Evolutionary conservation across 2,888 invertebrate genomes (phyloP).

Genomic region (Erebia aethiops): DNA sequence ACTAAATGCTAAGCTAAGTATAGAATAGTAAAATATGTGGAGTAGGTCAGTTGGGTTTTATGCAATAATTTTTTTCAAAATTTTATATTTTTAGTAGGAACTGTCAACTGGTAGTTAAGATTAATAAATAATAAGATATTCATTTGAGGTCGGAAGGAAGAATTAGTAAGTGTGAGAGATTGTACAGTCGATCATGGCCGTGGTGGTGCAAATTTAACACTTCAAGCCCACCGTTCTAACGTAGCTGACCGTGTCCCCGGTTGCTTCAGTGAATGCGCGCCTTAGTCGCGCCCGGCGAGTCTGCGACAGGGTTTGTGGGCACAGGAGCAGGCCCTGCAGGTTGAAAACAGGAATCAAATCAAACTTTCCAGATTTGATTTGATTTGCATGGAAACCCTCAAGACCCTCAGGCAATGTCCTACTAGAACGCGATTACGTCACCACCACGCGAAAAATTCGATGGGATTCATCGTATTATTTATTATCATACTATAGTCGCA

Average conservation of each 20-base stretch:
- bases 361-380: slow-evolving; percentile 61
- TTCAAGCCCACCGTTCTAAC: slow-evolving; percentile 91
- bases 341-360: slow-evolving; percentile 74
- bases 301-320: slow-evolving; percentile 95
- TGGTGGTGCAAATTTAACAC: slow-evolving; percentile 70
- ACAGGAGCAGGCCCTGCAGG: slow-evolving; percentile 92
- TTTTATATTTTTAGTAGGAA: background rate
- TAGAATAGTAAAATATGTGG: background rate
- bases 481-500: too few species aligned
- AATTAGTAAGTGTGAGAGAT: slow-evolving; percentile 45
- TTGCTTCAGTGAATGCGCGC: slow-evolving; percentile 94
- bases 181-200: slow-evolving; percentile 72
- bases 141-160: background rate
- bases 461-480: background rate
- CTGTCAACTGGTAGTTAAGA: background rate
- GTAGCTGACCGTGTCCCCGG: slow-evolving; percentile 93
- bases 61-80: background rate
- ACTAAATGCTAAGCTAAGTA: slow-evolving; percentile 6
- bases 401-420: slow-evolving; percentile 45
- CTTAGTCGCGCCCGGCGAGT: slow-evolving; percentile 92
- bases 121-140: background rate
- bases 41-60: background rate
- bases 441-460: background rate
- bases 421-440: background rate
- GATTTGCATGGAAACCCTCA: slow-evolving; percentile 63